phyloP scores from a whole-genome alignment of 2,888 invertebrate genomes.

The Copidosoma aretas region DNA sequence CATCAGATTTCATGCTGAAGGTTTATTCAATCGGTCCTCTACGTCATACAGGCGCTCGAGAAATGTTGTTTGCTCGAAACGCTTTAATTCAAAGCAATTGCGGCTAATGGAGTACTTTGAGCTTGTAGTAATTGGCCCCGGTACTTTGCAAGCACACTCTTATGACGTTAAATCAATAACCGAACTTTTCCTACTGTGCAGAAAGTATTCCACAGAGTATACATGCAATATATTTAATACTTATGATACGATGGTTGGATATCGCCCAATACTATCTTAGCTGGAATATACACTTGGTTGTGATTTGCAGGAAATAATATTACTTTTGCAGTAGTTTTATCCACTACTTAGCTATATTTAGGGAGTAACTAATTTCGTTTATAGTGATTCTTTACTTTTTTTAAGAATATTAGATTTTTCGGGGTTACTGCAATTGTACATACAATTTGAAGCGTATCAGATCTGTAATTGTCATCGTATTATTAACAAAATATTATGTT shows the following conservation, averaged over 20 bases:
- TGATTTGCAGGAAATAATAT: too few relatives aligned
- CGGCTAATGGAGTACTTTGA: constrained; percentile 3
- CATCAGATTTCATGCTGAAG: not conserved
- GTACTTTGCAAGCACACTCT: constrained; percentile 3
- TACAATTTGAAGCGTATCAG: too few relatives aligned
- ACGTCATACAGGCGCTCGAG: not conserved
- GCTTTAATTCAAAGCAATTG: constrained; percentile 4
- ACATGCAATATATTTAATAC: too few relatives aligned
- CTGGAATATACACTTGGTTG: not conserved
- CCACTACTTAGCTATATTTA: too few relatives aligned
- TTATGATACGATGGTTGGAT: constrained; percentile 5
- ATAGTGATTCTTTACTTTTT: too few relatives aligned
- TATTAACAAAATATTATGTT: too few relatives aligned
- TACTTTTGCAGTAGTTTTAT: not conserved
- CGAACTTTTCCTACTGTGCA: not conserved
- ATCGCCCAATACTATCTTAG: not conserved
- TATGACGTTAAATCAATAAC: constrained; percentile 30
- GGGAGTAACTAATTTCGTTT: too few relatives aligned
- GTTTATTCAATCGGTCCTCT: not conserved
- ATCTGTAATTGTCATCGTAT: too few relatives aligned
- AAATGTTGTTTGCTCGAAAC: not conserved
- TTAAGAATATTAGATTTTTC: too few relatives aligned
- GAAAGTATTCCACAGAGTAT: not conserved
- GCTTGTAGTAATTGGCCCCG: not conserved
- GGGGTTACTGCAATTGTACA: too few relatives aligned